Evolutionary conservation across 1,140 invertebrate genomes (phyloP).

Genomic region (Orius insidiosus): DNA sequence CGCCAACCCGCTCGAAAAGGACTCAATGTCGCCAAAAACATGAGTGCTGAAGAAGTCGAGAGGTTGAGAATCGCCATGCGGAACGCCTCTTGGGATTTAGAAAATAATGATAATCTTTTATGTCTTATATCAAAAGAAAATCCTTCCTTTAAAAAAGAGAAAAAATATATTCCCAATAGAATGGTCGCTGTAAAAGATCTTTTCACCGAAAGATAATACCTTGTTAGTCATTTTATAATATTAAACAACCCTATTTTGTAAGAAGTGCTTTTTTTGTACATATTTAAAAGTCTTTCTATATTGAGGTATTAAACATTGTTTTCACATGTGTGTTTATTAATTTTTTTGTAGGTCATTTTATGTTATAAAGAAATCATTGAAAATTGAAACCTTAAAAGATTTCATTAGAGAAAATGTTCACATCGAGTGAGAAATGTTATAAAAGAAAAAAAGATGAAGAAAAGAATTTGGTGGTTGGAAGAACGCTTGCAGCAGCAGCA

Average conservation of each 20-base stretch:
- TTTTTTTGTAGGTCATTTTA: too few species aligned
- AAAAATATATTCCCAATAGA: neutral
- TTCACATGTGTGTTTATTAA: too few species aligned
- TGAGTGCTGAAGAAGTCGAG: constrained; percentile 46
- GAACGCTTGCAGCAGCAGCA: constrained; percentile 40
- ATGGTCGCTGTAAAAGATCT: constrained; percentile 6
- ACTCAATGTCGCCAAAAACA: constrained; percentile 73
- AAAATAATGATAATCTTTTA: constrained; percentile 3
- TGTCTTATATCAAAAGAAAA: neutral
- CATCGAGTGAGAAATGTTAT: too few species aligned
- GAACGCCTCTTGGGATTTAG: constrained; percentile 20
- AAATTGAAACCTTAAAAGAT: too few species aligned
- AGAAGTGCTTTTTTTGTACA: too few species aligned
- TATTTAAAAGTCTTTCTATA: too few species aligned
- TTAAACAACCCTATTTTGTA: too few species aligned
- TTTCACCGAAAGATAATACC: constrained; percentile 2
- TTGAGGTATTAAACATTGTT: too few species aligned
- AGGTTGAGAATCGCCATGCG: constrained; percentile 18
- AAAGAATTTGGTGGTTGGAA: constrained; percentile 29
- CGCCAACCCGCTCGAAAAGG: constrained; percentile 59
- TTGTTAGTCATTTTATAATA: too few species aligned
- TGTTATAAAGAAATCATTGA: too few species aligned
- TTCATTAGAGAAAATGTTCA: too few species aligned
- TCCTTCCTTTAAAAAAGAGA: too few species aligned
- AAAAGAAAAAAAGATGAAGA: constrained; percentile 24